These are phyloP conservation scores for Candidula unifasciata DNA, from an alignment of 2,888 invertebrate genomes.

Conservation along the genomic window DNA sequence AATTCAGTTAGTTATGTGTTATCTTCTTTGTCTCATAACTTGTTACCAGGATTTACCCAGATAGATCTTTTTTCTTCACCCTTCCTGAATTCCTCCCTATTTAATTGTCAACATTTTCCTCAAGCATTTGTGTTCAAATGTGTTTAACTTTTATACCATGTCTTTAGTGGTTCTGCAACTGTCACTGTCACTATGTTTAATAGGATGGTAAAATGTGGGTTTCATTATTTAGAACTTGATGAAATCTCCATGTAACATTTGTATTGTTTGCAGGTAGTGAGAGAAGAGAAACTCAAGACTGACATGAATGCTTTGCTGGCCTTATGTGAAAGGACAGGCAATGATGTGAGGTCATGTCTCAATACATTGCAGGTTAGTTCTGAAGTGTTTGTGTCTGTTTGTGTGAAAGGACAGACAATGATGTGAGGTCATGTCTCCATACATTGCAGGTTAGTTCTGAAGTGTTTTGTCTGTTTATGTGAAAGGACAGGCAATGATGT, in stretches of 20 bases:
- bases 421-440: constrained; percentile 93
- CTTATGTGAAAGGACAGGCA: constrained; percentile 89
- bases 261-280: constrained; percentile 72
- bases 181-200: too few species aligned
- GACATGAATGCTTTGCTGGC: constrained; percentile 86
- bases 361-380: constrained; percentile 86
- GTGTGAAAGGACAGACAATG: constrained; percentile 90
- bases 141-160: too few species aligned
- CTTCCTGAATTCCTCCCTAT: too few species aligned
- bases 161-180: too few species aligned
- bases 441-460: constrained; percentile 85
- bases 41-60: too few species aligned
- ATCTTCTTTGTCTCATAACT: too few species aligned
- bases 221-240: background rate
- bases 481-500: constrained; percentile 93
- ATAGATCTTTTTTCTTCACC: too few species aligned
- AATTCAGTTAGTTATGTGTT: too few species aligned
- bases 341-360: constrained; percentile 94
- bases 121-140: too few species aligned
- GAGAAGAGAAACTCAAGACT: constrained; percentile 84
- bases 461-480: too few species aligned
- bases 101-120: too few species aligned
- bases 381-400: constrained; percentile 79
- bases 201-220: background rate
- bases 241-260: background rate